Evolutionary conservation across 2,797 vertebrate genomes (phyloP).

Genomic region (Acridotheres tristis): DNA sequence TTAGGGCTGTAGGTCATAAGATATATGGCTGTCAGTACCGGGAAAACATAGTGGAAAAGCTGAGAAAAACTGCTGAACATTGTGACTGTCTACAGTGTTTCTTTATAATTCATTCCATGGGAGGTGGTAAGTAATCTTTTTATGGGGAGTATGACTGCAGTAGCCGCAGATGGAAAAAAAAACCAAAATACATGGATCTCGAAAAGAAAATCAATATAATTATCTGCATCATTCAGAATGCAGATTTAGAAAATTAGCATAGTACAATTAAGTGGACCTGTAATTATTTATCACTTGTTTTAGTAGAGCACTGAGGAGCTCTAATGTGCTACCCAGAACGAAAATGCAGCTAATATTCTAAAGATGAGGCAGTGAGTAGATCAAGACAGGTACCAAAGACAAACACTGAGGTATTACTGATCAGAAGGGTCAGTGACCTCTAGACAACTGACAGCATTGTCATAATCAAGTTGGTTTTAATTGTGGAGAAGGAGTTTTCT

Average conservation of each 20-base stretch:
- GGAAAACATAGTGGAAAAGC: constrained; percentile 88
- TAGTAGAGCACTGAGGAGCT: neutral
- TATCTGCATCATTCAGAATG: neutral
- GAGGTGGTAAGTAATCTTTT: constrained; percentile 86
- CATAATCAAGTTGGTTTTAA: neutral
- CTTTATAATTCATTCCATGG: constrained; percentile 97
- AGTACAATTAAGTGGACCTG: neutral
- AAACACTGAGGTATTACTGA: neutral
- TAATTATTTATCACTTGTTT: neutral
- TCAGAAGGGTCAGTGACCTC: neutral
- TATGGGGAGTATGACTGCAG: neutral
- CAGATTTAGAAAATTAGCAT: neutral
- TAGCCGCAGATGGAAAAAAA: neutral
- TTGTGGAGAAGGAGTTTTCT: neutral
- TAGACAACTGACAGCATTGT: neutral
- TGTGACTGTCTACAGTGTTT: constrained; percentile 97
- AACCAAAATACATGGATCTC: neutral
- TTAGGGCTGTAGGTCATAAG: constrained; percentile 92
- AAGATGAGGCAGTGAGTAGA: neutral
- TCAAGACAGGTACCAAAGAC: neutral
- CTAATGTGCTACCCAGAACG: neutral
- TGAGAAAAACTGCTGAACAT: constrained; percentile 89
- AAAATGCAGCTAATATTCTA: neutral
- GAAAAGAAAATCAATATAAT: neutral
- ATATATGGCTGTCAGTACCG: constrained; percentile 86